phyloP scores from a whole-genome alignment of 2,113 vertebrate species.

The Motacilla tschutschensis region DNA sequence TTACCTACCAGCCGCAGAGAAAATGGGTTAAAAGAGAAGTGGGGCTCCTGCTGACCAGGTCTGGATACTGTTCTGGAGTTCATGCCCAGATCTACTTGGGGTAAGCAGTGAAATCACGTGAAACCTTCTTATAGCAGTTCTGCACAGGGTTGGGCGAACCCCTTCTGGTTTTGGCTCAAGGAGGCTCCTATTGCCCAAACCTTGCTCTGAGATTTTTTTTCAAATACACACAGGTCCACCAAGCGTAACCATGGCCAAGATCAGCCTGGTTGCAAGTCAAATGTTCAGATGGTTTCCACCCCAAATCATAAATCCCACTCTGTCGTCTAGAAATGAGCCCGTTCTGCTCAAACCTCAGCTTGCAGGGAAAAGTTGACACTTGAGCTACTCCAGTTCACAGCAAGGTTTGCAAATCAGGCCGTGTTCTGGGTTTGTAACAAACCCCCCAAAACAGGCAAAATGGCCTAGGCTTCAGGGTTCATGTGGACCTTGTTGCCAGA shows the following conservation, averaged over 20 bases:
- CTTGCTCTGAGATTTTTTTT: neutral
- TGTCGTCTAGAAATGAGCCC: conserved; percentile 2
- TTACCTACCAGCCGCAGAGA: neutral
- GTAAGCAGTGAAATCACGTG: neutral
- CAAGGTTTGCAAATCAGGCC: neutral
- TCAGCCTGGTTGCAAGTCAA: conserved; percentile 11
- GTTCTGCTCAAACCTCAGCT: conserved; percentile 20
- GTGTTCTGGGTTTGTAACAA: neutral
- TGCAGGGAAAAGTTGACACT: conserved; percentile 16
- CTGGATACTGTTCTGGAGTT: neutral
- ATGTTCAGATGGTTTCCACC: conserved; percentile 1
- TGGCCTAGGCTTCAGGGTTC: neutral
- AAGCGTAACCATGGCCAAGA: conserved; percentile 13
- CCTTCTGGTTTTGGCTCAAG: neutral
- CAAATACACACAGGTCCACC: neutral
- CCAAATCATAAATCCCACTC: conserved; percentile 20
- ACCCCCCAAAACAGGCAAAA: neutral
- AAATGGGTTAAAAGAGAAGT: neutral
- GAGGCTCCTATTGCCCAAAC: neutral
- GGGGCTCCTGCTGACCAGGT: neutral
- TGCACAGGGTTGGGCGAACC: neutral
- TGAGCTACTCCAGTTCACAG: neutral
- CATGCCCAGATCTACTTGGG: neutral
- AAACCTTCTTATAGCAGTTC: neutral
- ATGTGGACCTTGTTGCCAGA: neutral